Evolutionary conservation across 30 jellyfish, hydroid and myxozoan species (phyloP), one percentile per base, ranked within the genome.

Genomic region (Pseudorhiza aurosa): DNA sequence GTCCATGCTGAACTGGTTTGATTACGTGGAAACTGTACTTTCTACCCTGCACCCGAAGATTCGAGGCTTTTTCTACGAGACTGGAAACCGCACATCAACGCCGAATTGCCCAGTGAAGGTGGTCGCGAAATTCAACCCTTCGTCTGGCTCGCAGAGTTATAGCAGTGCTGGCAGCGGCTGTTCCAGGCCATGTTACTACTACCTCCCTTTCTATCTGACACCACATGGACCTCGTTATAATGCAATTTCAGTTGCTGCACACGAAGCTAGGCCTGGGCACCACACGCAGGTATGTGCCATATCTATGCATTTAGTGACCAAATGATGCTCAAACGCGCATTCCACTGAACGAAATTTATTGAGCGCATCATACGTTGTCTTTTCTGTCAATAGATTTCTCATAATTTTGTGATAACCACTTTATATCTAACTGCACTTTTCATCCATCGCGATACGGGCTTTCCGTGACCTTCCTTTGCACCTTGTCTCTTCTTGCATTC

Each of bases 211-310:
- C 79, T 92, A 69, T 36, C 90, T 85, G 10, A 68, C 86, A 39
- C 87, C 90, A 1, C 98, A 92, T 2, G 98, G 98, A 3, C 98
- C 98, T 1, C 74, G 80, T 26, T 85, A 85, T 75, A 72, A 67
- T 49, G 93, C 95, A 8, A 75, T 67, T 26, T 85, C 96, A 1
- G 98, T 92, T 22, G 96, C 95, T 15, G 98, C 96, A 28, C 98
- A 92, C 77, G 98, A 92, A 44, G 96, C 85, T 6, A 73, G 98
- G 62, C 98, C 98, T 11, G 98, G 98, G 15, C 98, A 92, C 60
- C 98, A 92, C 43, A 85, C 96, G 1, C 98, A 92, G 96, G 98
- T 92, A 51, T 29, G 79, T 19, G 4, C n/a, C n/a, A n/a, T n/a
- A n/a, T n/a, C n/a, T n/a, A n/a, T n/a, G n/a, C n/a, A n/a, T n/a